Conservation (phyloP, 2,888 invertebrate species). For the Papilio protenor region DNA sequence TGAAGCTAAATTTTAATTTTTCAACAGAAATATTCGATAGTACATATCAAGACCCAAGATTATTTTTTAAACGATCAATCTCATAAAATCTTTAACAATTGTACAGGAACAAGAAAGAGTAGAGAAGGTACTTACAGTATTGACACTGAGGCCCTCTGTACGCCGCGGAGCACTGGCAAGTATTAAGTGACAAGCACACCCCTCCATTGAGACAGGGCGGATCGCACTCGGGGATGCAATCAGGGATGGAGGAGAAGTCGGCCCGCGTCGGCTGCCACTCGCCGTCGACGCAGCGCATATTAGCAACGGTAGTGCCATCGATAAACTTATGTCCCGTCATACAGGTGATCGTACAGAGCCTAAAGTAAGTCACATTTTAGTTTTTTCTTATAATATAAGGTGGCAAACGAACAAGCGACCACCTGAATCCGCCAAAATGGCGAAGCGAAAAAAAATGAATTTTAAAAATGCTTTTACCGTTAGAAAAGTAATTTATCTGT, state of each 20-base stretch:
- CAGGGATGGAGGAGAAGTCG: constrained; percentile 86
- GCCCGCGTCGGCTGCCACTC: constrained; percentile 88
- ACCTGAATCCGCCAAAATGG: no score
- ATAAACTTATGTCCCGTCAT: constrained; percentile 87
- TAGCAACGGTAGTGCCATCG: constrained; percentile 88
- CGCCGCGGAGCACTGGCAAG: constrained; percentile 90
- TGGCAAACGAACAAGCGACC: no score
- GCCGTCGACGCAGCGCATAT: constrained; percentile 88
- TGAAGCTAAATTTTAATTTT: no score
- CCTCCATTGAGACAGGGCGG: constrained; percentile 93
- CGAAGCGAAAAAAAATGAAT: no score
- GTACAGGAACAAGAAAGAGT: neutral
- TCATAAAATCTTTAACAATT: neutral
- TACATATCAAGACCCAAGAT: no score
- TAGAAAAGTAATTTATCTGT: no score
- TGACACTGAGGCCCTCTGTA: constrained; percentile 90
- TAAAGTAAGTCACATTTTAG: constrained; percentile 55
- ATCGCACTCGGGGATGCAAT: constrained; percentile 86
- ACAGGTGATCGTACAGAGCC: constrained; percentile 88
- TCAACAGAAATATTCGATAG: no score
- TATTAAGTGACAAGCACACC: constrained; percentile 89
- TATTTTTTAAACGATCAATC: no score
- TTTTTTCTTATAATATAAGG: no score
- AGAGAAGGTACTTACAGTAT: constrained; percentile 76
- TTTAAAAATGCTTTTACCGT: no score